Evolutionary conservation across 2,797 vertebrate genomes (phyloP).

Genomic region (Urosaurus nigricauda): DNA sequence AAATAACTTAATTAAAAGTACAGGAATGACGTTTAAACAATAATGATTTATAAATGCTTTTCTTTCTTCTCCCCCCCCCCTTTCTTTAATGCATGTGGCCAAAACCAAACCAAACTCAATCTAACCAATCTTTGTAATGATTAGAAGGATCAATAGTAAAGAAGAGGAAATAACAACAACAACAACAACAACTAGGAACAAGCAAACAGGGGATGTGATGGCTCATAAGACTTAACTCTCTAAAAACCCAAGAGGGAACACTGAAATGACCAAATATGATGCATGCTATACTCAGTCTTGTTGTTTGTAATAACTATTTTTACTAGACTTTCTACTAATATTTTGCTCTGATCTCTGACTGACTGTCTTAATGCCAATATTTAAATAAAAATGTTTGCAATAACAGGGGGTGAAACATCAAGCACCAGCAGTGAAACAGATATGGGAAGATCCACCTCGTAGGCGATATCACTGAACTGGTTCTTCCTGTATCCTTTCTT

Average conservation of each 20-base stretch:
- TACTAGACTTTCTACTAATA: not conserved
- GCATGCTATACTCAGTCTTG: not conserved
- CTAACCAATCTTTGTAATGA: conserved; percentile 62
- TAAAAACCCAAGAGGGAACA: conserved; percentile 38
- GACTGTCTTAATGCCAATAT: too few species aligned
- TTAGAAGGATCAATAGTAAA: conserved; percentile 60
- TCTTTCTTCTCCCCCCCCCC: conserved; percentile 1
- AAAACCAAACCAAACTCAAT: conserved; percentile 40
- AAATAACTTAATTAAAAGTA: conserved; percentile 77
- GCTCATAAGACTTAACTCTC: conserved; percentile 45
- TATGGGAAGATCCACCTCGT: not conserved
- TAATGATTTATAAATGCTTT: conserved; percentile 58
- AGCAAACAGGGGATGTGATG: conserved; percentile 49
- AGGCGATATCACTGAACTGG: too few species aligned
- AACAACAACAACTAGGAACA: conserved; percentile 49
- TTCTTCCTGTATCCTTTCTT: too few species aligned
- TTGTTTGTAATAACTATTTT: not conserved
- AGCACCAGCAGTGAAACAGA: not conserved
- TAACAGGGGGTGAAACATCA: not conserved
- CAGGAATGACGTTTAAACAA: conserved; percentile 67
- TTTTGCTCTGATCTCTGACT: not conserved
- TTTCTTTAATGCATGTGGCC: conserved; percentile 46
- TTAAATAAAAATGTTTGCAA: not conserved
- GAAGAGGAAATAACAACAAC: conserved; percentile 65
- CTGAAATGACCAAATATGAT: not conserved